Conservation (phyloP, 53 echinoderm and acorn worm species). For the Stichopus horrens region DNA sequence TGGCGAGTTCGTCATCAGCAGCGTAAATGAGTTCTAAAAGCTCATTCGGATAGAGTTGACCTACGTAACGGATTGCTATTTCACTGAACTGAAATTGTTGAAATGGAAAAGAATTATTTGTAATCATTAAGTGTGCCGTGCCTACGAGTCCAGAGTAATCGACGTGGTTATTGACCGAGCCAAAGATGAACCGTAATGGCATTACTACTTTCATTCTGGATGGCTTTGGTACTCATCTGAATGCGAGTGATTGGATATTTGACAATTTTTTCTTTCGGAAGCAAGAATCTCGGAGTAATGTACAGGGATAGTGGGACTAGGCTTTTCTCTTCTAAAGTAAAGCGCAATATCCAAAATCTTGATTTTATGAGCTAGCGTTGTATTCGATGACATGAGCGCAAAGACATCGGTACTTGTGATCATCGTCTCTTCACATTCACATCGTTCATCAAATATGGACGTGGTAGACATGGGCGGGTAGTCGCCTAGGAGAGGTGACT, state of each 20-base stretch:
- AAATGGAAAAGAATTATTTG: conserved; percentile 64
- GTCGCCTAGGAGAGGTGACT: not conserved
- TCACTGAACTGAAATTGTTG: conserved; percentile 30
- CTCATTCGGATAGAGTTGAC: not conserved
- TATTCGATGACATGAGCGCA: not conserved
- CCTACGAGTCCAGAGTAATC: conserved; percentile 55
- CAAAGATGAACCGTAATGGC: conserved; percentile 53
- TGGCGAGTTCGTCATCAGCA: not conserved
- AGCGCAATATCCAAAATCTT: conserved; percentile 18
- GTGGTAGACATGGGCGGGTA: conserved; percentile 33
- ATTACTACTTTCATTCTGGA: conserved; percentile 56
- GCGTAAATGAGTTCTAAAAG: not conserved
- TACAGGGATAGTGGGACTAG: not conserved
- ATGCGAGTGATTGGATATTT: conserved; percentile 66
- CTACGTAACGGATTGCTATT: not conserved
- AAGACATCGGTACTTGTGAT: conserved; percentile 31
- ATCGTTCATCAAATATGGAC: too few relatives aligned
- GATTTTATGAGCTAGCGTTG: not conserved
- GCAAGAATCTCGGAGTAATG: too few relatives aligned
- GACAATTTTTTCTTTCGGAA: conserved; percentile 17
- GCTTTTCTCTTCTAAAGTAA: conserved; percentile 11
- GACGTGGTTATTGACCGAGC: conserved; percentile 54
- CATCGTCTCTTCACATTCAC: conserved; percentile 31
- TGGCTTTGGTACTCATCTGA: conserved; percentile 55
- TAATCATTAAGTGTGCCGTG: conserved; percentile 53